Conservation (phyloP, 2,888 invertebrate genomes). For the Heliconius ismenius region DNA sequence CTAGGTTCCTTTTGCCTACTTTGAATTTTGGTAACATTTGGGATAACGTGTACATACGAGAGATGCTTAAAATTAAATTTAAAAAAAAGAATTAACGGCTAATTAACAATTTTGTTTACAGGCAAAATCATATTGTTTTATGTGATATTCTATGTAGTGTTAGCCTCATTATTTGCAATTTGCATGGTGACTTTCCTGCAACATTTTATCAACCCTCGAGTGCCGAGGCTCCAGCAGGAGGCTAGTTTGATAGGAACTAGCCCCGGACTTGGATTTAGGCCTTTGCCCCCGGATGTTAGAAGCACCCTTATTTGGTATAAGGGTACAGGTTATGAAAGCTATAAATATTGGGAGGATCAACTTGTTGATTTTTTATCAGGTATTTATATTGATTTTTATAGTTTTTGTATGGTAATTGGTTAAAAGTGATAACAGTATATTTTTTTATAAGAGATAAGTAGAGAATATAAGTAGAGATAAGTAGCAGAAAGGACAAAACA, state of each 20-base stretch:
- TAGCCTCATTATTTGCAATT: conserved; percentile 93
- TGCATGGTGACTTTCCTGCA: conserved; percentile 96
- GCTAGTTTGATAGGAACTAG: conserved; percentile 94
- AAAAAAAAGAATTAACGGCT: neutral
- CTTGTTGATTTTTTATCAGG: conserved; percentile 90
- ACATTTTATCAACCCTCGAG: conserved; percentile 92
- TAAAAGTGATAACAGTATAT: neutral
- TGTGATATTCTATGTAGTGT: conserved; percentile 92
- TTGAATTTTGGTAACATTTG: too few species aligned
- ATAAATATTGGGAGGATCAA: conserved; percentile 89
- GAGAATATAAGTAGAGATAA: too few species aligned
- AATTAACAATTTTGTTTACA: conserved; percentile 64
- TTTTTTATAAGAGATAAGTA: too few species aligned
- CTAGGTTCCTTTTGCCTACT: too few species aligned
- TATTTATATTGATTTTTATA: conserved; percentile 6
- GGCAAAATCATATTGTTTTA: conserved; percentile 97
- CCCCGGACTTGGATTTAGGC: conserved; percentile 97
- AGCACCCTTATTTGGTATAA: conserved; percentile 98
- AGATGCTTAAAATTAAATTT: too few species aligned
- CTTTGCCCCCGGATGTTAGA: conserved; percentile 94
- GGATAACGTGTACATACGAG: too few species aligned
- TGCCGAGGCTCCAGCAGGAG: conserved; percentile 92
- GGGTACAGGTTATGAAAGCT: conserved; percentile 88
- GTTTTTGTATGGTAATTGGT: neutral
- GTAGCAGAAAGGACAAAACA: too few species aligned